These are phyloP conservation scores for Notarius quadriscutis DNA, from an alignment of 2,113 vertebrate species.

Conservation along the genomic window DNA sequence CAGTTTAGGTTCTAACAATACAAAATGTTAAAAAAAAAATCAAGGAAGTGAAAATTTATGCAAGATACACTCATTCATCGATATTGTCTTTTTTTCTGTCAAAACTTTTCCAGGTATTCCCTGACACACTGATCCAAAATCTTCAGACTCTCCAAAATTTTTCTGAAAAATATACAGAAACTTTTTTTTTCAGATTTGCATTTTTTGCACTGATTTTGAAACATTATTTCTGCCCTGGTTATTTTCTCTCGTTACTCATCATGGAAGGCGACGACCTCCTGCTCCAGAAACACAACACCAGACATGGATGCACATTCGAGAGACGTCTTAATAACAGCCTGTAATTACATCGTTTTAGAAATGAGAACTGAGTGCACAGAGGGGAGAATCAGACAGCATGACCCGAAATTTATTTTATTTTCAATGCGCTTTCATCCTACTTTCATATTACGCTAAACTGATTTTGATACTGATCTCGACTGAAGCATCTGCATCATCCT, in stretches of 20 bases:
- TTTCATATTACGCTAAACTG: constrained; percentile 20
- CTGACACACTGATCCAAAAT: not conserved
- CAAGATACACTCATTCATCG: not conserved
- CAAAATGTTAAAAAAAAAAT: not conserved
- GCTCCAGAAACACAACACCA: not conserved
- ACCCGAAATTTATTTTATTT: constrained; percentile 33
- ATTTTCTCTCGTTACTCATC: constrained; percentile 14
- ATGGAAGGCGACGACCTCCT: not conserved
- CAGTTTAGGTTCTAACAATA: too few species aligned
- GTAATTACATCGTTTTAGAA: constrained; percentile 34
- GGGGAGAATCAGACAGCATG: constrained; percentile 23
- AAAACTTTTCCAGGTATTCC: not conserved
- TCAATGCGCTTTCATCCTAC: not conserved
- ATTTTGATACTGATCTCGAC: constrained; percentile 29
- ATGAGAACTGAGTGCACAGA: not conserved
- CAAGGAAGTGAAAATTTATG: not conserved
- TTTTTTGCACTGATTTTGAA: not conserved
- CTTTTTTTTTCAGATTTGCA: constrained; percentile 5
- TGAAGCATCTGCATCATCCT: not conserved
- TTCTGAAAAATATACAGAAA: not conserved
- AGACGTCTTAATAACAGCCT: constrained; percentile 44
- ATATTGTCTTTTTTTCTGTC: not conserved
- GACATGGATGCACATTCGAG: constrained; percentile 41
- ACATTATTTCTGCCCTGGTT: constrained; percentile 5
- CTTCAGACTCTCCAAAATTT: not conserved